Percentiles rank a stretch among this genome's conserved stretches.
These are phyloP conservation scores for Ptiloglossa arizonensis DNA, from an alignment of 1,140 invertebrate species.

Conservation along the genomic window DNA sequence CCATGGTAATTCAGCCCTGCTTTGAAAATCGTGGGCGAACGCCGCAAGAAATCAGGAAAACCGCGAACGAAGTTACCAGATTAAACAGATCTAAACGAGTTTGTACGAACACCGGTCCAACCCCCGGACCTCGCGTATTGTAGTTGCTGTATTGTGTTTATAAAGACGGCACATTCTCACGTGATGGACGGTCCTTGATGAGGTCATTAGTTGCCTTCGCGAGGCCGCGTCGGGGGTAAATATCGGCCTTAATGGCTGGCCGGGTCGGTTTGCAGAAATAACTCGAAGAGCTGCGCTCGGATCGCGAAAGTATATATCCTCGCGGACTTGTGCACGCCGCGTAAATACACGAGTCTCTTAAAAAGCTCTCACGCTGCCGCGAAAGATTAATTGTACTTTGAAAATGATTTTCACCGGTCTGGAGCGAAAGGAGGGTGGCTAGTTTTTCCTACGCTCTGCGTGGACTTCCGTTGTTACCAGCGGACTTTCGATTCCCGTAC, in stretches of 20 bases:
- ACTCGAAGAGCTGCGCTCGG: constrained; percentile 2
- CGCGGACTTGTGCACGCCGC: neutral
- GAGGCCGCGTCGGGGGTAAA: constrained; percentile 17
- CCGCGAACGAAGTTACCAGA: neutral
- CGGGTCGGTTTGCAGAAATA: constrained; percentile 13
- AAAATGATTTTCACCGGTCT: constrained; percentile 6
- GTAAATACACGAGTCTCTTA: neutral
- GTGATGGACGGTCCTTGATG: constrained; percentile 43
- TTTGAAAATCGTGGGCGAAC: neutral
- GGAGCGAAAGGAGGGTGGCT: too few relatives aligned
- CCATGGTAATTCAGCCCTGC: constrained; percentile 15
- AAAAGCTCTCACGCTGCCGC: neutral
- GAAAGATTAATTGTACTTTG: constrained; percentile 27
- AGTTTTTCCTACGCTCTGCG: neutral
- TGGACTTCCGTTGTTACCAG: neutral
- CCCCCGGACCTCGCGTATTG: neutral
- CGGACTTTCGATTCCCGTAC: neutral
- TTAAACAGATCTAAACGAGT: constrained; percentile 36
- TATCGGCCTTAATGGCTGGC: constrained; percentile 40
- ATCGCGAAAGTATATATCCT: neutral
- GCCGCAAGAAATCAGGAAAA: constrained; percentile 30
- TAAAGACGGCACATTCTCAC: constrained; percentile 21
- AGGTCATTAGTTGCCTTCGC: constrained; percentile 38
- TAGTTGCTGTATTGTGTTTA: constrained; percentile 12
- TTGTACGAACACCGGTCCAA: neutral